Conservation (phyloP, 2,888 invertebrate species). For the Diabrotica balteata region DNA sequence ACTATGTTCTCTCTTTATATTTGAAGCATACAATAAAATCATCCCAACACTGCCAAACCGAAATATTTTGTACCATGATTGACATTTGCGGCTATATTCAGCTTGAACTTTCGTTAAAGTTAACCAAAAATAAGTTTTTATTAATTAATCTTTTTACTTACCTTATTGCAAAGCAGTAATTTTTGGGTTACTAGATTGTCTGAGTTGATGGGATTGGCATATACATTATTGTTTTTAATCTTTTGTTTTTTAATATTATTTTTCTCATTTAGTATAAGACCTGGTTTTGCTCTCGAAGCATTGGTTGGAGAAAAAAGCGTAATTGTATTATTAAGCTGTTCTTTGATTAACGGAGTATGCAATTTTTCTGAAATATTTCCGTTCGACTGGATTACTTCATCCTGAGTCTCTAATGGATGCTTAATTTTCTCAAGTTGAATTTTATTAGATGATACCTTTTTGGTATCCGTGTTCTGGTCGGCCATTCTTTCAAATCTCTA, state of each 20-base stretch:
- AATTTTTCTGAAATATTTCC: conserved; percentile 12
- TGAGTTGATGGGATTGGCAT: conserved; percentile 36
- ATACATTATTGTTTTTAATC: conserved; percentile 40
- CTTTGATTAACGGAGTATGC: conserved; percentile 22
- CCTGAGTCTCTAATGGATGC: conserved; percentile 22
- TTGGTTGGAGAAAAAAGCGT: conserved; percentile 27
- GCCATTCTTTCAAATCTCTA: conserved; percentile 62
- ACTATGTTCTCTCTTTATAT: too few species aligned
- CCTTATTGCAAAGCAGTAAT: conserved; percentile 30
- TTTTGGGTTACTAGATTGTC: conserved; percentile 27
- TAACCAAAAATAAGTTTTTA: too few species aligned
- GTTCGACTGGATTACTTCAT: conserved; percentile 21
- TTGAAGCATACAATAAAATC: too few species aligned
- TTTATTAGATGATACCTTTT: conserved; percentile 19
- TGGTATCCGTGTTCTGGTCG: conserved; percentile 52
- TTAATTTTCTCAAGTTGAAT: conserved; percentile 41
- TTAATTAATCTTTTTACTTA: neutral
- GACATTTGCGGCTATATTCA: too few species aligned
- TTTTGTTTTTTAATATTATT: conserved; percentile 36
- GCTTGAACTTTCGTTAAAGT: too few species aligned
- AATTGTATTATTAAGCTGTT: conserved; percentile 15
- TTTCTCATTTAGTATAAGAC: conserved; percentile 42
- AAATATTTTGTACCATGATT: too few species aligned
- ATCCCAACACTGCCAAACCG: too few species aligned
- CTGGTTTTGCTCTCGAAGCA: conserved; percentile 31